Evolutionary conservation across 2,113 vertebrate species (phyloP), one percentile per base, ranked within the genome.

Genomic region (Recurvirostra avosetta): DNA sequence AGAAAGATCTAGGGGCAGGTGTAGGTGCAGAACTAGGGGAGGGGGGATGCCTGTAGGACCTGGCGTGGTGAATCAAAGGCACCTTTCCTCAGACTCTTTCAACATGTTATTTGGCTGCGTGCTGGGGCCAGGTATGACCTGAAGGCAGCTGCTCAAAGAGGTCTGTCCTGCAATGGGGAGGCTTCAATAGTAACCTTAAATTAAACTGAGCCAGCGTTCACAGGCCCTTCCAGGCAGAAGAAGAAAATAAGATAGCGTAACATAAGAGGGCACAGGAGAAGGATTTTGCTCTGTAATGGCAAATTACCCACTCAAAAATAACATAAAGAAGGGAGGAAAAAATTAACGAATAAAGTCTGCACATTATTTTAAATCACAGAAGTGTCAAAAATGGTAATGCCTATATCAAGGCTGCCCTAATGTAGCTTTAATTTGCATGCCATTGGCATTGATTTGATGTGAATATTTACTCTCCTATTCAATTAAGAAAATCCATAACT

Each of bases 401-500:
- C 94, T 97, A 92, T 95, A 98, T 97, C 96, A 98, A 98, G 97
- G 97, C 94, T 97, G 97, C 97, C 97, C 97, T 97, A 97, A 91
- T 92, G 95, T 96, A 96, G 96, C 97, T 98, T 97, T 98, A 98
- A 98, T 98, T 94, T 97, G 96, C 92, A 96, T 97, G 97, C 96
- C 97, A 97, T 97, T 98, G 98, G 97, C 97, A 98, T 97, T 97
- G 96, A 98, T 97, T 96, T 97, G 96, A 97, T 97, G 94, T 97
- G 97, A 98, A 97, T 98, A 97, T 98, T 98, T 98, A 98, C 97
- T 98, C 98, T 98, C 96, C 97, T 97, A 97, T 98, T 98, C 98
- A 98, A 98, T 98, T 97, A 98, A 98, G 98, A 98, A 98, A 98
- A 98, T 98, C 98, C 98, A 97, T 98, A 98, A 98, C 97, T 98